phyloP scores from a whole-genome alignment of 2,113 vertebrate genomes.

The Brachyhypopomus occidentalis region DNA sequence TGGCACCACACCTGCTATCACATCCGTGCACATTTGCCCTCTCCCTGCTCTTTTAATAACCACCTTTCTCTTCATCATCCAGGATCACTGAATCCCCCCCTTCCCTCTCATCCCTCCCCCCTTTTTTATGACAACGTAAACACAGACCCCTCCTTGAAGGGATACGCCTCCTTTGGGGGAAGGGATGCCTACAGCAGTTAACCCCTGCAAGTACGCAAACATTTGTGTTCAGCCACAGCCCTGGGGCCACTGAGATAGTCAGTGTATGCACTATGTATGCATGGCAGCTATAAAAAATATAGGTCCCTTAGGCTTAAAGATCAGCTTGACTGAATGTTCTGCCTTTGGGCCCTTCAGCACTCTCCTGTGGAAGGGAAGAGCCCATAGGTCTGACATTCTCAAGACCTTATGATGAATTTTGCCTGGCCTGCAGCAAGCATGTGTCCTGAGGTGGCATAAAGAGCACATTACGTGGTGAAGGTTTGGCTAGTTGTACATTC shows the following conservation, averaged over 20 bases:
- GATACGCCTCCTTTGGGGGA: slow-evolving; percentile 20
- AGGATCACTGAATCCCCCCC: slow-evolving; percentile 56
- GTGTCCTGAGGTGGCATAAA: neutral
- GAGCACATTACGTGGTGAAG: no score
- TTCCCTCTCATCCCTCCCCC: slow-evolving; percentile 9
- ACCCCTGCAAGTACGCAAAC: slow-evolving; percentile 54
- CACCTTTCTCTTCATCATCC: slow-evolving; percentile 48
- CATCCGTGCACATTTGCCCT: slow-evolving; percentile 56
- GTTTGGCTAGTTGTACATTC: no score
- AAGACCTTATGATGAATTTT: neutral
- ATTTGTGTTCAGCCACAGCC: slow-evolving; percentile 62
- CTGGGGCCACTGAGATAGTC: slow-evolving; percentile 64
- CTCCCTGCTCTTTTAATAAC: slow-evolving; percentile 61
- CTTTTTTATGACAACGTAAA: slow-evolving; percentile 63
- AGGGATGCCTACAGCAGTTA: slow-evolving; percentile 60
- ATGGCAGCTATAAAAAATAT: slow-evolving; percentile 18
- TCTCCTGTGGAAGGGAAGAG: slow-evolving; percentile 20
- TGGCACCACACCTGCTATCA: slow-evolving; percentile 67
- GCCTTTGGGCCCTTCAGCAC: neutral
- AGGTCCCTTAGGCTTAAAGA: neutral
- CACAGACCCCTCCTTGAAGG: slow-evolving; percentile 33
- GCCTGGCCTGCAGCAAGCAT: neutral
- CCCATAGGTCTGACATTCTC: neutral
- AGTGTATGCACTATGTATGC: slow-evolving; percentile 57
- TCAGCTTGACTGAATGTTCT: slow-evolving; percentile 16